Conservation (phyloP, 2,888 invertebrate species). For the Lepidonotus clava region DNA sequence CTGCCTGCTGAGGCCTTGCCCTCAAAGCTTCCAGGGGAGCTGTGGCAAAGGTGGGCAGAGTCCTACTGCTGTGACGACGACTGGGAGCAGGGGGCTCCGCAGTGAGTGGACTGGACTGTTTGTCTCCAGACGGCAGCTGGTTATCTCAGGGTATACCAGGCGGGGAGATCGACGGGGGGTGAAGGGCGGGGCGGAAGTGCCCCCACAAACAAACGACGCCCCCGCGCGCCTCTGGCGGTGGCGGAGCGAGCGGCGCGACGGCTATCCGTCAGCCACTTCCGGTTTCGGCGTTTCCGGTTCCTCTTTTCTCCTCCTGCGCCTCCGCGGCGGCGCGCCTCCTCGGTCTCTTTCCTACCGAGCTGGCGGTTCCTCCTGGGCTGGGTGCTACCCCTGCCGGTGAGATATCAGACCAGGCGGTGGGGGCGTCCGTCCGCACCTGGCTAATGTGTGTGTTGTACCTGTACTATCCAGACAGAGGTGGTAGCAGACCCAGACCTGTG, state of each 20-base stretch:
- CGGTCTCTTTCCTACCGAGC: not conserved
- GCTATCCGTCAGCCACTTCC: not conserved
- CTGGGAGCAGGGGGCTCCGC: not conserved
- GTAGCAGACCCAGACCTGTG: too few species aligned
- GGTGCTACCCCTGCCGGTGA: too few species aligned
- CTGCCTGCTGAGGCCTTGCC: not conserved
- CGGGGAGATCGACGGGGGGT: not conserved
- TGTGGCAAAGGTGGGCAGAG: not conserved
- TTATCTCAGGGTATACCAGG: too few species aligned
- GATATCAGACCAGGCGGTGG: too few species aligned
- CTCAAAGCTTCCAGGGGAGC: not conserved
- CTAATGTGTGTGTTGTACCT: too few species aligned
- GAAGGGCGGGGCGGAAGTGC: not conserved
- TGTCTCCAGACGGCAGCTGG: slow-evolving; percentile 4
- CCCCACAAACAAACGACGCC: not conserved
- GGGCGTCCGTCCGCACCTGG: too few species aligned
- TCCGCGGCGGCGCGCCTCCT: not conserved
- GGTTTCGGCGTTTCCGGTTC: not conserved
- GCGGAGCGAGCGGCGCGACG: too few species aligned
- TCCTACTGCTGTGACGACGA: not conserved
- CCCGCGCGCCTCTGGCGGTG: too few species aligned
- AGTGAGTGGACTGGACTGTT: not conserved
- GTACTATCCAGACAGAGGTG: too few species aligned
- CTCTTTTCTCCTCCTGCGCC: not conserved
- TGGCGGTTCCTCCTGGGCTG: not conserved